Base-by-base conservation (phyloP, 2,113 vertebrate genomes). In the Campylorhamphus procurvoides region DNA sequence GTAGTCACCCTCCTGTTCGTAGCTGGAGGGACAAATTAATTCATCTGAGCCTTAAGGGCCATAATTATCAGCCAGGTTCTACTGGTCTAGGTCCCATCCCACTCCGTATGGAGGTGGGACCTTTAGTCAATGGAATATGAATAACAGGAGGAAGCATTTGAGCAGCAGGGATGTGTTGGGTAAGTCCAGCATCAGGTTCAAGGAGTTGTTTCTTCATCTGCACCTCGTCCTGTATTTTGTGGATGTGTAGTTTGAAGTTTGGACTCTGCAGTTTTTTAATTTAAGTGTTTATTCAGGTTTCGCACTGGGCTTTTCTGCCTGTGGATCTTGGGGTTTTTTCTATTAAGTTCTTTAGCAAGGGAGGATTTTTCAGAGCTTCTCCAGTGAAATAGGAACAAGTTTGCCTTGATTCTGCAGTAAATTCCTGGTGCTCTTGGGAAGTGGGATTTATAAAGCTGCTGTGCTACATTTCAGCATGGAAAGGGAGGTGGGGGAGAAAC, bases 1-100 rank as follows among this genome's bases (percentile, higher is more conserved):
- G 7, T 58, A 87, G 81, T 69, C 94, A 67, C 12, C 4, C 84
- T 73, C 10, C 23, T 82, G 49, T 52, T 94, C 14, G 2, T 90
- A 92, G 93, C 93, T 39, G 14, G 80, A 87, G 86, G 93, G 93
- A 42, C 2, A 13, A n/a, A 35, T 67, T 76, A 58, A 74, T 49
- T 69, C 39, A 75, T 8, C 64, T 60, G 71, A 44, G 79, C 85
- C 92, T 69, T 33, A 14, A 88, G 94, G 93, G 73, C 89, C 7
- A 0, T 84, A 40, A 95, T 96, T 95, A 96, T 84, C 55, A 81
- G 37, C 94, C 94, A 66, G 90, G 96, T 95, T 91, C 6, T 78
- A 50, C 96, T 42, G 69, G 93, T 93, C 91, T 66, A 40, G 19
- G 73, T 71, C 64, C 59, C 56, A 5, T 37, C 80, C 1, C 55